phyloP scores from a whole-genome alignment of 2,888 invertebrate species.

The Acleris holmiana region DNA sequence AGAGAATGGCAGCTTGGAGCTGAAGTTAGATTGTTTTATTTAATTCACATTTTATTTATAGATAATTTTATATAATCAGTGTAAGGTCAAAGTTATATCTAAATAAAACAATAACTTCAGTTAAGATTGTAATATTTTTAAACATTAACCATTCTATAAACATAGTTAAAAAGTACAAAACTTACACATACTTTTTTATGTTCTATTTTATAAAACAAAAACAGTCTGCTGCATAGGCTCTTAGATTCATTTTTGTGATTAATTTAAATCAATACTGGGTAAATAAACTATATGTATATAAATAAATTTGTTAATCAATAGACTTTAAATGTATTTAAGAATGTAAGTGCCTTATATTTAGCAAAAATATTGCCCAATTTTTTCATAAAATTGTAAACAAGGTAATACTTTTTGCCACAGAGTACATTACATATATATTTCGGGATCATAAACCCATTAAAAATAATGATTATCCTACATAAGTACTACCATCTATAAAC shows the following conservation, averaged over 20 bases:
- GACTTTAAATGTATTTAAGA: no score
- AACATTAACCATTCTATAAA: not conserved
- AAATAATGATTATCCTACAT: no score
- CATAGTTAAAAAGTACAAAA: constrained; percentile 23
- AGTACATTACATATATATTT: no score
- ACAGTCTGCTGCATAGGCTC: constrained; percentile 21
- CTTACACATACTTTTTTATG: not conserved
- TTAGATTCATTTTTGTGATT: constrained; percentile 13
- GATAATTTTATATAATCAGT: not conserved
- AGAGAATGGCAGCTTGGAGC: constrained; percentile 33
- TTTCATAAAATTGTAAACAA: no score
- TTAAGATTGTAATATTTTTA: constrained; percentile 12
- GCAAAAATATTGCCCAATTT: no score
- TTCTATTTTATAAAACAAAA: constrained; percentile 2
- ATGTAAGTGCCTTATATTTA: no score
- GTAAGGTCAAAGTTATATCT: constrained; percentile 4
- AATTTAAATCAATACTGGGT: constrained; percentile 1
- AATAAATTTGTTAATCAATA: no score
- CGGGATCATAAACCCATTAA: no score
- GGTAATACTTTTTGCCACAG: no score
- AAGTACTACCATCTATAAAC: no score
- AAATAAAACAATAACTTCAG: constrained; percentile 28
- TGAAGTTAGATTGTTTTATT: constrained; percentile 2
- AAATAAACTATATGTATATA: no score
- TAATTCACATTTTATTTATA: not conserved